A percentile compares a stretch with the other conserved stretches of the same genome.
Conservation (phyloP, 2,797 vertebrate genomes). For the Paratrypauchen microcephalus region DNA sequence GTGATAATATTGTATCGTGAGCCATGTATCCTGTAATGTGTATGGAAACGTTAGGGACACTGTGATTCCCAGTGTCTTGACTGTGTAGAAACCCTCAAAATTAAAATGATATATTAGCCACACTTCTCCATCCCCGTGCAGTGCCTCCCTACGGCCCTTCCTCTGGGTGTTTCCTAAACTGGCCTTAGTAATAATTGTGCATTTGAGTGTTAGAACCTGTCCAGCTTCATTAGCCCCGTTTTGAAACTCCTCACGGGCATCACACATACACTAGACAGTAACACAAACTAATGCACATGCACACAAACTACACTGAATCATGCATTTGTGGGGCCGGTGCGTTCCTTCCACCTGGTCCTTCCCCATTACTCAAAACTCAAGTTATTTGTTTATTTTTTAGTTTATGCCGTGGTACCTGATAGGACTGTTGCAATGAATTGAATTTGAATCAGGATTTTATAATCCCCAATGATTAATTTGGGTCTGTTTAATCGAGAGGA, state of each 20-base stretch:
- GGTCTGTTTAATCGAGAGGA: not conserved
- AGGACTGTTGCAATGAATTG: not conserved
- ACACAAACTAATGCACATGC: not conserved
- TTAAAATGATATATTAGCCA: not conserved
- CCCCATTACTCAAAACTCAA: not conserved
- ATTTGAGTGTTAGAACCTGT: slow-evolving; percentile 51
- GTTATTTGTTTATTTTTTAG: not conserved
- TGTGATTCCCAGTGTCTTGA: not conserved
- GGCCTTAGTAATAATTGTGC: slow-evolving; percentile 53
- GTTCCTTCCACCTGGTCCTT: slow-evolving; percentile 9
- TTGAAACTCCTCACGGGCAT: slow-evolving; percentile 37
- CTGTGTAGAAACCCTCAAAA: not conserved
- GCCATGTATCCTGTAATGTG: too few relatives aligned
- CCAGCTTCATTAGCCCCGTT: slow-evolving; percentile 57
- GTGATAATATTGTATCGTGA: too few relatives aligned
- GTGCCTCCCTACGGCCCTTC: slow-evolving; percentile 26
- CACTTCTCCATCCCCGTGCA: not conserved
- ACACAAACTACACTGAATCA: slow-evolving; percentile 26
- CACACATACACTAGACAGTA: not conserved
- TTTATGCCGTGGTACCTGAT: not conserved
- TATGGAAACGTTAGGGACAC: too few relatives aligned
- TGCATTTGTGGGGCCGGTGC: slow-evolving; percentile 25
- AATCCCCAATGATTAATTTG: not conserved
- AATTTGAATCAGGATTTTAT: not conserved
- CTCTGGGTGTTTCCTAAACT: slow-evolving; percentile 46